Evolutionary conservation across 2,113 vertebrate genomes (phyloP).

Genomic region (Scomber scombrus): DNA sequence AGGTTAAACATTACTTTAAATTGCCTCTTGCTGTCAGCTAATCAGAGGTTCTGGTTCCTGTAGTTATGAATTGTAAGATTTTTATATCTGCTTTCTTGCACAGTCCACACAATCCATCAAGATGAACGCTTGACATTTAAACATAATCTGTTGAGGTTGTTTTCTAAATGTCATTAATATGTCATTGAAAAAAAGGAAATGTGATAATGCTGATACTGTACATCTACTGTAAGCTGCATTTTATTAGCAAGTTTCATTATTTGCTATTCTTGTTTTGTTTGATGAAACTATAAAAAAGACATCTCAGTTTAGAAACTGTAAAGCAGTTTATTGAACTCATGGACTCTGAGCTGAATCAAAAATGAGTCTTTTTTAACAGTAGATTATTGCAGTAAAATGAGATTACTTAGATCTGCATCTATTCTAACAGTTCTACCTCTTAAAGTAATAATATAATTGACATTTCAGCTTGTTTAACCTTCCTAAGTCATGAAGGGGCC

Average conservation of each 20-base stretch:
- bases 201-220: background rate
- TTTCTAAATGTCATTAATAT: constrained; percentile 46
- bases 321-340: background rate
- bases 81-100: background rate
- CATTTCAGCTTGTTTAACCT: constrained; percentile 32
- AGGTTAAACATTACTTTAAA: background rate
- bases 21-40: background rate
- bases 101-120: background rate
- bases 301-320: constrained; percentile 1
- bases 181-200: constrained; percentile 19
- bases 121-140: constrained; percentile 37
- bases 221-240: background rate
- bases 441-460: constrained; percentile 11
- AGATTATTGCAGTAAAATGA: background rate
- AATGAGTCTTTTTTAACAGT: background rate
- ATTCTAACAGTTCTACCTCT: background rate
- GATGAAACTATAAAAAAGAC: background rate
- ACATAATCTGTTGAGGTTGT: constrained; percentile 25
- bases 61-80: constrained; percentile 3
- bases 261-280: background rate
- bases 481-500: constrained; percentile 23
- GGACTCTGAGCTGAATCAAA: background rate
- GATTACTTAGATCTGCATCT: background rate
- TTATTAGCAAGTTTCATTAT: background rate
- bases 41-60: constrained; percentile 3